Evolutionary conservation across 2,797 vertebrate genomes (phyloP).

Genomic region (Micrastur ruficollis): DNA sequence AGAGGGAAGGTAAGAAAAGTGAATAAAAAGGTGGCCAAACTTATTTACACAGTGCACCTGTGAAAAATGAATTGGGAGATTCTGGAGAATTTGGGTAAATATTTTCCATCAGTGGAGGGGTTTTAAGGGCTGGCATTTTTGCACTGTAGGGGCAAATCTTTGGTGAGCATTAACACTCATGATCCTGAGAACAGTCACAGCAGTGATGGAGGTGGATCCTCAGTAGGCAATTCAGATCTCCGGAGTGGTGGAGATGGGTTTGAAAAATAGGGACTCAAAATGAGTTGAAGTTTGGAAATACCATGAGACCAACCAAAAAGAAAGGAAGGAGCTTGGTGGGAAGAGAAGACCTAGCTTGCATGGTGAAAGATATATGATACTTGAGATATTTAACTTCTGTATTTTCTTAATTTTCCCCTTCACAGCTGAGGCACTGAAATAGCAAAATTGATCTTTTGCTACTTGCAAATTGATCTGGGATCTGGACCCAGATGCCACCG

Average conservation of each 20-base stretch:
- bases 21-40: background rate
- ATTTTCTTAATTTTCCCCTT: background rate
- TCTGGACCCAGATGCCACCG: background rate
- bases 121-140: background rate
- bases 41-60: background rate
- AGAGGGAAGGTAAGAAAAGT: background rate
- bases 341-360: background rate
- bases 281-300: background rate
- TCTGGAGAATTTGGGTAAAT: background rate
- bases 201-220: background rate
- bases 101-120: background rate
- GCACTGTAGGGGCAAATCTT: background rate
- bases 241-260: background rate
- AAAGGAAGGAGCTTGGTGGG: background rate
- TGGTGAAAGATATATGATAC: background rate
- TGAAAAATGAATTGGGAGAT: background rate
- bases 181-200: background rate
- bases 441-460: background rate
- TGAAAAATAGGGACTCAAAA: background rate
- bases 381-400: background rate
- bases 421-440: background rate
- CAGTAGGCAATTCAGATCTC: background rate
- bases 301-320: background rate
- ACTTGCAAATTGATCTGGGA: too few species aligned
- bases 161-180: background rate